phyloP scores from a whole-genome alignment of 2,797 vertebrate genomes.

The Chelidonichthys spinosus region DNA sequence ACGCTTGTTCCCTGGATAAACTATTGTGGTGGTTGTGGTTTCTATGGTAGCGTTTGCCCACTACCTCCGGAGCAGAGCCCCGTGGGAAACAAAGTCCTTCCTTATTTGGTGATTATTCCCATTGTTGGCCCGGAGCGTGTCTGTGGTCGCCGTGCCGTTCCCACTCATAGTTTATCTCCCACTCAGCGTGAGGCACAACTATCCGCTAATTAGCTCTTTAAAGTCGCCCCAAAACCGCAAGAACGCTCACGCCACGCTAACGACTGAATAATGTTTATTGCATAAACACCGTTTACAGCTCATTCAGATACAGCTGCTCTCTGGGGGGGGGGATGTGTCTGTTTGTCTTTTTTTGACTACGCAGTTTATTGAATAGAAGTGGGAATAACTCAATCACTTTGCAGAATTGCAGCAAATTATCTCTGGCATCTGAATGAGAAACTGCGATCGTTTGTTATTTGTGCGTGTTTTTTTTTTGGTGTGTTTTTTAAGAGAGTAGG shows the following conservation, averaged over 20 bases:
- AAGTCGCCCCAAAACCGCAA: conserved; percentile 63
- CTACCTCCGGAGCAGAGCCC: conserved; percentile 58
- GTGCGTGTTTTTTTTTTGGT: background rate
- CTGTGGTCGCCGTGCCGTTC: conserved; percentile 67
- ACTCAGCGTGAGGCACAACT: conserved; percentile 67
- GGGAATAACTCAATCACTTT: conserved; percentile 38
- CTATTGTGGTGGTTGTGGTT: conserved; percentile 63
- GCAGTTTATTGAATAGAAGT: conserved; percentile 36
- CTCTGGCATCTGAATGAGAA: conserved; percentile 19
- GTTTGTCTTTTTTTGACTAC: conserved; percentile 46
- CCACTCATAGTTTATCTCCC: conserved; percentile 68
- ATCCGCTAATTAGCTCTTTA: conserved; percentile 75
- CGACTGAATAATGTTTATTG: conserved; percentile 77
- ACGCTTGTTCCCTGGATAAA: conserved; percentile 45
- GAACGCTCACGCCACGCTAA: conserved; percentile 68
- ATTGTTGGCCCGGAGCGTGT: conserved; percentile 52
- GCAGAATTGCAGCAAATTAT: conserved; percentile 5
- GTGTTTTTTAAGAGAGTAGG: conserved; percentile 6
- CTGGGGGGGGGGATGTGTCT: conserved; percentile 52
- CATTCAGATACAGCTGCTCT: conserved; percentile 70
- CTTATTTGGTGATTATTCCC: conserved; percentile 64
- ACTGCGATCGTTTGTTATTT: conserved; percentile 13
- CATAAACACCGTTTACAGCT: conserved; percentile 79
- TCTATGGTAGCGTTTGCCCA: conserved; percentile 64
- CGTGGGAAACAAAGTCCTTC: conserved; percentile 56